phyloP scores from a whole-genome alignment of 1,140 invertebrate genomes.

The Papilio polyxenes region DNA sequence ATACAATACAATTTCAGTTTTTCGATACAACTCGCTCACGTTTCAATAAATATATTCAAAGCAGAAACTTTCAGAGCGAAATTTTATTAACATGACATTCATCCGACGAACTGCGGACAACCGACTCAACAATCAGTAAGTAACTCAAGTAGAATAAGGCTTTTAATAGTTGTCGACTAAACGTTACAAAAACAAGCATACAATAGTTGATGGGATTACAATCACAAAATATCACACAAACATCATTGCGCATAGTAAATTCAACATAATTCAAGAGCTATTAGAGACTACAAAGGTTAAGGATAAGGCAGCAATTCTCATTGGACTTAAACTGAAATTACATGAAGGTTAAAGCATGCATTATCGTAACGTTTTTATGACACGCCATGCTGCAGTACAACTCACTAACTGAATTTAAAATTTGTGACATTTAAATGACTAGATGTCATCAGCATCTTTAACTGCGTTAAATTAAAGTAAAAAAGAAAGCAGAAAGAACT shows the following conservation, averaged over 20 bases:
- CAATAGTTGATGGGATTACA: not conserved
- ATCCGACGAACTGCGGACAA: too few relatives aligned
- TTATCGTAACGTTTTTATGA: slow-evolving; percentile 11
- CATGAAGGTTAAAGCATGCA: slow-evolving; percentile 14
- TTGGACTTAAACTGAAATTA: slow-evolving; percentile 14
- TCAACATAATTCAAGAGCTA: not conserved
- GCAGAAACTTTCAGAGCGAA: not conserved
- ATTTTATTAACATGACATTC: not conserved
- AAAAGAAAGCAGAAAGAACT: too few relatives aligned
- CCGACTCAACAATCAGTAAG: not conserved
- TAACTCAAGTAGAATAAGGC: not conserved
- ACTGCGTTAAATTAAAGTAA: too few relatives aligned
- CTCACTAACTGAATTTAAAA: not conserved
- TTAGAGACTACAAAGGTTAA: slow-evolving; percentile 10
- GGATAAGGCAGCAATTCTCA: not conserved
- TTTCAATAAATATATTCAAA: slow-evolving; percentile 22
- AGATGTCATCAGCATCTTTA: too few relatives aligned
- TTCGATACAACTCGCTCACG: not conserved
- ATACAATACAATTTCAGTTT: not conserved
- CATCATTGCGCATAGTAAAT: not conserved
- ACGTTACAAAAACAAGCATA: not conserved
- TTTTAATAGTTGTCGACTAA: not conserved
- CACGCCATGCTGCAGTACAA: slow-evolving; percentile 1
- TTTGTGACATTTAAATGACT: not conserved
- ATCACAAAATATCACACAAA: not conserved